Evolutionary conservation across 2,113 vertebrate species (phyloP).

Genomic region (Felis chaus): DNA sequence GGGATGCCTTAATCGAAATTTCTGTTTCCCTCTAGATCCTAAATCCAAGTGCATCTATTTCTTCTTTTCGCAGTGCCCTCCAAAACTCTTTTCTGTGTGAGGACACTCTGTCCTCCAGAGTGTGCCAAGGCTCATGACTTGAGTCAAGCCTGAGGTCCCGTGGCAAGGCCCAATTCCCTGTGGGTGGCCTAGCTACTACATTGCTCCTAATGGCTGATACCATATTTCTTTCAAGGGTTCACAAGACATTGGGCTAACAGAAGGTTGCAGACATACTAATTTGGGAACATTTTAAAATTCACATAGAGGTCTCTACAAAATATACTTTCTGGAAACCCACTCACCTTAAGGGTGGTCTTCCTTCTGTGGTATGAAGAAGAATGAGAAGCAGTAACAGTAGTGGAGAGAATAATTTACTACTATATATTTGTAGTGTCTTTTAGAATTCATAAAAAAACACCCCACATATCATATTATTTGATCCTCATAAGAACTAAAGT

Average conservation of each 20-base stretch:
- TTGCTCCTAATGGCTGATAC: not conserved
- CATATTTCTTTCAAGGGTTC: not conserved
- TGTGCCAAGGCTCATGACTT: not conserved
- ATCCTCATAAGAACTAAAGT: not conserved
- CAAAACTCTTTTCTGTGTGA: not conserved
- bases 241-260: not conserved
- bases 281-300: not conserved
- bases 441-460: constrained; percentile 11
- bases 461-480: not conserved
- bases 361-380: not conserved
- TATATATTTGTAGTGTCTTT: not conserved
- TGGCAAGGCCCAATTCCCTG: not conserved
- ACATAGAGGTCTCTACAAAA: not conserved
- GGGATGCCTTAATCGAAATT: not conserved
- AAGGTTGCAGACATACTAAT: not conserved
- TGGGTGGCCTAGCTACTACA: not conserved
- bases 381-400: not conserved
- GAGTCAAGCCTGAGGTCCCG: not conserved
- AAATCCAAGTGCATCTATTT: not conserved
- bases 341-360: not conserved
- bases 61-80: not conserved
- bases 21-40: not conserved
- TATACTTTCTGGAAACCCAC: not conserved
- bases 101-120: not conserved
- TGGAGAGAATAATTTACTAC: not conserved